Evolutionary conservation across 2,113 vertebrate genomes (phyloP), one percentile per base, ranked within the genome.

Genomic region (Maccullochella peelii): DNA sequence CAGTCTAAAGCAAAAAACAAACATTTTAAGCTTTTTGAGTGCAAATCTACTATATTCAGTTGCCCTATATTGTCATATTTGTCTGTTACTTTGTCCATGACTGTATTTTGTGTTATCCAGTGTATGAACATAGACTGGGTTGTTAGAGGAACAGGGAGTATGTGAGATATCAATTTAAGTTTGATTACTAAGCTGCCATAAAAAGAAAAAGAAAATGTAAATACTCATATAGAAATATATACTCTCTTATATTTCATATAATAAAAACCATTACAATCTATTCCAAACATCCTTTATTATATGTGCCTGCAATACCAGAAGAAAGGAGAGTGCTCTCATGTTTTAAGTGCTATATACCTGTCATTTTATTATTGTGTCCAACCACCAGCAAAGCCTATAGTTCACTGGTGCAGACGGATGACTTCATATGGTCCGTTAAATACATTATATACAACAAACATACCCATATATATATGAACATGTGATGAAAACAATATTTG

Each of bases 321-420:
- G 54, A 23, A 79, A 65, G n/a, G 49, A 27, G 25, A 79, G 61
- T 3, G 23, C n/a, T 40, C 49, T 59, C 66, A 67, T 72, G 54
- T 42, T 75, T 76, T 50, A 67, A 80, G 30, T 14, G 27, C 10
- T 54, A 55, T 69, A 58, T 83, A 80, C 79, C 57, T 83, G 72
- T 82, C 57, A 73, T 73, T 82, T 77, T 81, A 83, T 89, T 86
- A 73, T 71, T 49, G 5, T 82, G 59, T 80, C 85, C 77, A 84
- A 73, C 57, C 67, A 83, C 44, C 78, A 75, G 71, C 38, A 57
- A 61, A 40, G 70, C 71, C 69, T 52, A 63, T 58, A 69, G 79
- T 73, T 79, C 79, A 85, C 74, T 82, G 79, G 85, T 75, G 83
- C 83, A 82, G 83, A 89, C 58, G 81, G 73, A 66, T 81, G 71